These are phyloP conservation scores for Seriola aureovittata DNA, from an alignment of 2,113 vertebrate genomes.

Conservation along the genomic window DNA sequence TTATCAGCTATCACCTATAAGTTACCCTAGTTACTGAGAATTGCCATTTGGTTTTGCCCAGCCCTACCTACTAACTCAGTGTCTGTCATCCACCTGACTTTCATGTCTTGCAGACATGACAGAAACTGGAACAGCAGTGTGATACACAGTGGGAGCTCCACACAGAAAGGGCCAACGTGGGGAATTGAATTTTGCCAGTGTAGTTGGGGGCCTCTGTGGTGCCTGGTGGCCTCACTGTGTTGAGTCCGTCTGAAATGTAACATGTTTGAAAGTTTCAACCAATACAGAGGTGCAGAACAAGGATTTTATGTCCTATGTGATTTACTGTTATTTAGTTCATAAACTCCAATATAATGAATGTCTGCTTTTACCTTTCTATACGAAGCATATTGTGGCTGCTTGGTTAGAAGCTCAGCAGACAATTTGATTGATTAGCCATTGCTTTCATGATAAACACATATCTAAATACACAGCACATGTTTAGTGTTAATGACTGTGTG, in stretches of 20 bases:
- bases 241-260: slow-evolving; percentile 11
- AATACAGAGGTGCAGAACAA: neutral
- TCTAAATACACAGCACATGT: neutral
- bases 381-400: neutral
- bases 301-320: neutral
- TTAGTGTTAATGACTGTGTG: neutral
- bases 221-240: slow-evolving; percentile 5
- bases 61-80: neutral
- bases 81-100: slow-evolving; percentile 24
- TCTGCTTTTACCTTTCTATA: neutral
- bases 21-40: neutral
- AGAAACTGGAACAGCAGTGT: slow-evolving; percentile 44
- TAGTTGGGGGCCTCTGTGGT: slow-evolving; percentile 17
- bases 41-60: neutral
- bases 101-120: neutral
- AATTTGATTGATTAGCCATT: neutral
- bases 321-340: neutral
- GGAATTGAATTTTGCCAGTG: slow-evolving; percentile 17
- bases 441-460: neutral
- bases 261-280: neutral
- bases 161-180: slow-evolving; percentile 13
- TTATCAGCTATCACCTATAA: neutral
- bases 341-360: neutral
- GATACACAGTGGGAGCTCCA: slow-evolving; percentile 35
- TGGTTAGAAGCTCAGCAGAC: neutral